Evolutionary conservation across 2,113 vertebrate species (phyloP).

Genomic region (Cyprinodon variegatus): DNA sequence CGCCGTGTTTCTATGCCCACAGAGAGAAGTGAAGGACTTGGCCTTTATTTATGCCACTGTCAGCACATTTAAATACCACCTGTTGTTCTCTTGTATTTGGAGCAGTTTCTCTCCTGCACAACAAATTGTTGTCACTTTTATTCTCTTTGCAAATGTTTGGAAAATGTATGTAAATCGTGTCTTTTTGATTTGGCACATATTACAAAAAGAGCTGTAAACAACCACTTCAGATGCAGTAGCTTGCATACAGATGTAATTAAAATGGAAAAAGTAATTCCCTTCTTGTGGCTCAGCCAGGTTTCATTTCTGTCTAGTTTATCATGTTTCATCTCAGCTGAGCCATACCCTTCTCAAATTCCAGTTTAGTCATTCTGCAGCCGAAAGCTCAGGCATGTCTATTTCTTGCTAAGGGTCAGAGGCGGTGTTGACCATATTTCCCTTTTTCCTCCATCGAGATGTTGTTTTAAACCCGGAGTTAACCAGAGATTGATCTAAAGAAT

Average conservation of each 20-base stretch:
- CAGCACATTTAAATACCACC: constrained; percentile 56
- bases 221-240: constrained; percentile 25
- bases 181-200: constrained; percentile 24
- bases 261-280: constrained; percentile 48
- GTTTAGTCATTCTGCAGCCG: constrained; percentile 42
- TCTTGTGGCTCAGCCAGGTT: constrained; percentile 33
- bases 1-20: constrained; percentile 34
- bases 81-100: constrained; percentile 18
- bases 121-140: neutral
- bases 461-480: constrained; percentile 79
- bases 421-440: constrained; percentile 71
- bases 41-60: constrained; percentile 34
- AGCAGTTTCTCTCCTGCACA: neutral
- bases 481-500: constrained; percentile 71
- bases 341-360: constrained; percentile 49
- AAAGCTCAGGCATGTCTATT: constrained; percentile 52
- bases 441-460: constrained; percentile 65
- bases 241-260: constrained; percentile 48
- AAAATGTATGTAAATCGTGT: constrained; percentile 7
- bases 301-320: constrained; percentile 57
- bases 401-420: constrained; percentile 68
- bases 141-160: constrained; percentile 7
- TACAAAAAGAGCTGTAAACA: constrained; percentile 21
- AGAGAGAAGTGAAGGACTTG: constrained; percentile 21
- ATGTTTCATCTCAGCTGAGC: constrained; percentile 36